These are phyloP conservation scores for Chymomyza procnemis DNA, from an alignment of 2,888 invertebrate species.

Conservation along the genomic window DNA sequence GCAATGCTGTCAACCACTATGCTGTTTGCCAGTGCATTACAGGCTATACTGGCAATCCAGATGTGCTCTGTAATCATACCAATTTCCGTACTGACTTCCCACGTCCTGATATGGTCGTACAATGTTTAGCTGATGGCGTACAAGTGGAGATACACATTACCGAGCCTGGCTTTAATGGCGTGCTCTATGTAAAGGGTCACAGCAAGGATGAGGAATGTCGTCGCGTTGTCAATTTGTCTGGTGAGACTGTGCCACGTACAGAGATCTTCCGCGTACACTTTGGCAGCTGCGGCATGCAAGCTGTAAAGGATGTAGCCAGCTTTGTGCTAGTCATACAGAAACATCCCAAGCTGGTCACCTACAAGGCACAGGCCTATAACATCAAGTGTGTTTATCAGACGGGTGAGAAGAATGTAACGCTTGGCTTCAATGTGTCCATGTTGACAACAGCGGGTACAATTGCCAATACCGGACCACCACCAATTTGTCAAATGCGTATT, in stretches of 20 bases:
- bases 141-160: slow-evolving; percentile 88
- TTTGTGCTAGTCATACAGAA: slow-evolving; percentile 97
- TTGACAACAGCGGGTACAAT: slow-evolving; percentile 96
- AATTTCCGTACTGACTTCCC: slow-evolving; percentile 89
- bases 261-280: slow-evolving; percentile 93
- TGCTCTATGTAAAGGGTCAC: slow-evolving; percentile 95
- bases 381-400: slow-evolving; percentile 97
- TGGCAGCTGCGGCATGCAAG: slow-evolving; percentile 93
- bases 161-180: slow-evolving; percentile 89
- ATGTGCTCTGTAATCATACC: slow-evolving; percentile 83
- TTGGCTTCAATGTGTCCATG: slow-evolving; percentile 97
- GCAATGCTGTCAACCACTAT: slow-evolving; percentile 87
- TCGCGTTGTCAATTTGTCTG: slow-evolving; percentile 87
- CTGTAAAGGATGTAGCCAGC: slow-evolving; percentile 93
- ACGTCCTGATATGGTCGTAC: slow-evolving; percentile 90
- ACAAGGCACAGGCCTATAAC: slow-evolving; percentile 96
- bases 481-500: slow-evolving; percentile 94
- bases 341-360: slow-evolving; percentile 96
- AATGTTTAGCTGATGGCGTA: slow-evolving; percentile 94
- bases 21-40: slow-evolving; percentile 88
- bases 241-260: slow-evolving; percentile 83
- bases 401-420: slow-evolving; percentile 93
- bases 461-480: slow-evolving; percentile 95
- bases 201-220: slow-evolving; percentile 95
- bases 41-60: slow-evolving; percentile 88